These are phyloP conservation scores for Drosophila mimetica DNA, from an alignment of 2,888 invertebrate species.

Conservation along the genomic window DNA sequence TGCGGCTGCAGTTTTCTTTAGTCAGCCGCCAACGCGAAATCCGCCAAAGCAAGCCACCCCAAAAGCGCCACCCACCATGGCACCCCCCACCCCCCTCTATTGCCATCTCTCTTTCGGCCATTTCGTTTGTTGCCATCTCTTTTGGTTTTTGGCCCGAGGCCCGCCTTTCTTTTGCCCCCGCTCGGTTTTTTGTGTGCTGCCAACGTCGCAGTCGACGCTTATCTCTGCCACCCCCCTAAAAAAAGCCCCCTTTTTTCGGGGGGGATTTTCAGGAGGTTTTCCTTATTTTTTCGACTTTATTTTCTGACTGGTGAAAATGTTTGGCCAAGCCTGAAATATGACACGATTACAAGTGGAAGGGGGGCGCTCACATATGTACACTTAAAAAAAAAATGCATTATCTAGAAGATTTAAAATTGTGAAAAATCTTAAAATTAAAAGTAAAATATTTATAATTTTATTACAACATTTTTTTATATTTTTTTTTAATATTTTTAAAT, in stretches of 20 bases:
- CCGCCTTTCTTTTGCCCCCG: slow-evolving; percentile 41
- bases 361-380: background rate
- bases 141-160: slow-evolving; percentile 52
- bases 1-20: slow-evolving; percentile 69
- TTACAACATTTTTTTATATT: too few relatives aligned
- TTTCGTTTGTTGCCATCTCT: slow-evolving; percentile 63
- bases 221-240: slow-evolving; percentile 52
- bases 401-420: background rate
- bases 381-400: background rate
- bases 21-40: slow-evolving; percentile 74
- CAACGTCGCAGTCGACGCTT: slow-evolving; percentile 58
- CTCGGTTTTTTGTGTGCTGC: slow-evolving; percentile 23
- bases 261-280: slow-evolving; percentile 1
- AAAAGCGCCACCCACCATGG: background rate
- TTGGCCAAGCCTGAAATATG: slow-evolving; percentile 81
- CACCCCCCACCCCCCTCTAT: slow-evolving; percentile 7
- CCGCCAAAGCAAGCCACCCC: slow-evolving; percentile 66
- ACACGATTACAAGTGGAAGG: slow-evolving; percentile 67
- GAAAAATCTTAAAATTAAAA: too few relatives aligned
- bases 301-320: slow-evolving; percentile 52
- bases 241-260: slow-evolving; percentile 3
- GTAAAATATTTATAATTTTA: too few relatives aligned
- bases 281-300: slow-evolving; percentile 1
- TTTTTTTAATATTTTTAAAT: too few relatives aligned
- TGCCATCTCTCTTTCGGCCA: slow-evolving; percentile 25